Evolutionary conservation across 1,140 invertebrate species (phyloP).

Genomic region (Microplitis mediator): DNA sequence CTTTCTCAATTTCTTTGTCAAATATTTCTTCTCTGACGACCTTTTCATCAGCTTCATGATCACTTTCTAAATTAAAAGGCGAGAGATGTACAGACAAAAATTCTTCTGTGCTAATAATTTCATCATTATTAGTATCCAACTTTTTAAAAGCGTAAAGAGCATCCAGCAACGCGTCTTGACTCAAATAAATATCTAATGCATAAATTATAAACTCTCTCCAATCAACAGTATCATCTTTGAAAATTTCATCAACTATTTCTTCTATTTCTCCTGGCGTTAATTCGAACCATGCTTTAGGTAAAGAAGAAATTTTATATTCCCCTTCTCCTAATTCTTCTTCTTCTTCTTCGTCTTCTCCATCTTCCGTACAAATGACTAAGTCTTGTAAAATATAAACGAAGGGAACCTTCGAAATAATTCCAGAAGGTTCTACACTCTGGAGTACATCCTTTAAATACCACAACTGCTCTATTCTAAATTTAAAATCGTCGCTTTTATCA

Average conservation of each 20-base stretch:
- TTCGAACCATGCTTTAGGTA: slow-evolving; percentile 63
- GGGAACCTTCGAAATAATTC: slow-evolving; percentile 59
- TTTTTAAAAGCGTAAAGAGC: slow-evolving; percentile 56
- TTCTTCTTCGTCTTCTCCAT: slow-evolving; percentile 48
- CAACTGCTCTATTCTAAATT: slow-evolving; percentile 63
- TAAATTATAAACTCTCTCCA: slow-evolving; percentile 70
- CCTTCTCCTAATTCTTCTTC: slow-evolving; percentile 37
- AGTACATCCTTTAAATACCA: slow-evolving; percentile 60
- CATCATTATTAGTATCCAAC: slow-evolving; percentile 54
- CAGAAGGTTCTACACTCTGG: slow-evolving; percentile 61
- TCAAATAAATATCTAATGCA: slow-evolving; percentile 62
- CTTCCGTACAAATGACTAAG: slow-evolving; percentile 53
- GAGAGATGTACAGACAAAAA: slow-evolving; percentile 60
- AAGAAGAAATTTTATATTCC: slow-evolving; percentile 33
- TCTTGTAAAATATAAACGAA: slow-evolving; percentile 67
- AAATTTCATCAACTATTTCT: slow-evolving; percentile 58
- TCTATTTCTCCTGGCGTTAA: slow-evolving; percentile 59
- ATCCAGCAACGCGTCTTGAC: slow-evolving; percentile 59
- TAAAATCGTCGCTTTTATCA: slow-evolving; percentile 23
- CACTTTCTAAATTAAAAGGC: slow-evolving; percentile 52
- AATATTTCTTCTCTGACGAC: slow-evolving; percentile 37
- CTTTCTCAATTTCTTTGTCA: not conserved
- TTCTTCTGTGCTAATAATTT: slow-evolving; percentile 52
- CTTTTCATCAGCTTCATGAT: slow-evolving; percentile 41
- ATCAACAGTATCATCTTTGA: slow-evolving; percentile 62